A percentile compares a stretch with the other conserved stretches of the same genome.
Conservation (phyloP, 2,888 invertebrate species). For the Rutpela maculata region DNA sequence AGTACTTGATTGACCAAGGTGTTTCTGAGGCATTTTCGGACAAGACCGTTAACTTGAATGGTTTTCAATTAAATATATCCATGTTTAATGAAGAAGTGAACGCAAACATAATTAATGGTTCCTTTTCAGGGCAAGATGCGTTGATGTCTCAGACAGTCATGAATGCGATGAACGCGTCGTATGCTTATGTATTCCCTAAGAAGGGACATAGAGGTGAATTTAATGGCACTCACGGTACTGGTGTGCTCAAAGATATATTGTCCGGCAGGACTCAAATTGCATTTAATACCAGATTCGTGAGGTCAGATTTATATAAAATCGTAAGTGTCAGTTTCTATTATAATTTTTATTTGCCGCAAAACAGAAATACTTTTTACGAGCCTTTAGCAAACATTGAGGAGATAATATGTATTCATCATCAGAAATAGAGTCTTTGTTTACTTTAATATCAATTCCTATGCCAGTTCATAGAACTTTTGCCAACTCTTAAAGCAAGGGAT, state of each 20-base stretch:
- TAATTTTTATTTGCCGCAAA: not conserved
- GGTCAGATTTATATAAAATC: not conserved
- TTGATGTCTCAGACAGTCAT: not conserved
- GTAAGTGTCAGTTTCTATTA: constrained; percentile 13
- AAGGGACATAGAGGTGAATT: not conserved
- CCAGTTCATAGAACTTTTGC: too few species aligned
- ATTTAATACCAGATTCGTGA: constrained; percentile 22
- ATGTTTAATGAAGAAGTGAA: not conserved
- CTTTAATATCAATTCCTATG: too few species aligned
- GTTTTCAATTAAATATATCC: constrained; percentile 19
- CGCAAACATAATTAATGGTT: not conserved
- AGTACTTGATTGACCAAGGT: not conserved
- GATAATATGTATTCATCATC: too few species aligned
- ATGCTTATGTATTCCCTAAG: not conserved
- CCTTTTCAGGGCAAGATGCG: constrained; percentile 5
- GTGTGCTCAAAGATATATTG: not conserved
- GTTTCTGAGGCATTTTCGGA: constrained; percentile 6
- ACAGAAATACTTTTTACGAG: too few species aligned
- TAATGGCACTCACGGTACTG: not conserved
- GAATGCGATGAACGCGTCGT: constrained; percentile 10
- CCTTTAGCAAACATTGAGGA: too few species aligned
- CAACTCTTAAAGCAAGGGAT: too few species aligned
- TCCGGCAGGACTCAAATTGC: not conserved
- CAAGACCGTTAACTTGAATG: constrained; percentile 16
- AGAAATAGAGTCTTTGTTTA: too few species aligned